Evolutionary conservation across 2,797 vertebrate species (phyloP).

Genomic region (Gallirallus australis): DNA sequence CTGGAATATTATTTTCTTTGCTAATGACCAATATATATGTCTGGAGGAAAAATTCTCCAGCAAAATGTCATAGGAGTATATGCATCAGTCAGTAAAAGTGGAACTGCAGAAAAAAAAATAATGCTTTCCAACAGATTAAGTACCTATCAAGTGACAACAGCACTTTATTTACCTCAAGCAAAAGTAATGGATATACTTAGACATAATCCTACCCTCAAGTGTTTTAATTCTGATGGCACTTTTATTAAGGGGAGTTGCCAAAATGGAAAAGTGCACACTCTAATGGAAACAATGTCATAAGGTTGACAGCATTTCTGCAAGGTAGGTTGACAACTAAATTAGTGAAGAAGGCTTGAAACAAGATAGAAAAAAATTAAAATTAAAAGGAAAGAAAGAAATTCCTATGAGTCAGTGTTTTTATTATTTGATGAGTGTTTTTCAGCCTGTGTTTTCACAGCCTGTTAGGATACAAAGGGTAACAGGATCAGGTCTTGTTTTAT

Average conservation of each 20-base stretch:
- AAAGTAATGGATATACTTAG: constrained; percentile 62
- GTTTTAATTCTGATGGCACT: constrained; percentile 52
- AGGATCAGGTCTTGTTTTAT: neutral
- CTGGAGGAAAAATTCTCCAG: neutral
- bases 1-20: neutral
- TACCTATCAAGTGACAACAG: constrained; percentile 56
- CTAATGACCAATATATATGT: neutral
- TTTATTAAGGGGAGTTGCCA: constrained; percentile 53
- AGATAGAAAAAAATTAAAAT: neutral
- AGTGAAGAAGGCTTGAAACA: neutral
- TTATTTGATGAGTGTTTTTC: neutral
- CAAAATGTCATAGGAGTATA: constrained; percentile 1
- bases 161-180: constrained; percentile 62
- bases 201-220: constrained; percentile 66
- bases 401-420: neutral
- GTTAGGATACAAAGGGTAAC: neutral
- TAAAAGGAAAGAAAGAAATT: neutral
- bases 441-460: neutral
- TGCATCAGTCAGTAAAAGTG: constrained; percentile 2
- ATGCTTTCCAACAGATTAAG: constrained; percentile 50
- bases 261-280: constrained; percentile 37
- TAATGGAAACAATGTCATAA: constrained; percentile 34
- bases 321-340: neutral
- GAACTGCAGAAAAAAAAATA: neutral
- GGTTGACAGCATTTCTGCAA: constrained; percentile 31